Conservation (phyloP, 2,888 invertebrate genomes). For the Neria commutata region DNA sequence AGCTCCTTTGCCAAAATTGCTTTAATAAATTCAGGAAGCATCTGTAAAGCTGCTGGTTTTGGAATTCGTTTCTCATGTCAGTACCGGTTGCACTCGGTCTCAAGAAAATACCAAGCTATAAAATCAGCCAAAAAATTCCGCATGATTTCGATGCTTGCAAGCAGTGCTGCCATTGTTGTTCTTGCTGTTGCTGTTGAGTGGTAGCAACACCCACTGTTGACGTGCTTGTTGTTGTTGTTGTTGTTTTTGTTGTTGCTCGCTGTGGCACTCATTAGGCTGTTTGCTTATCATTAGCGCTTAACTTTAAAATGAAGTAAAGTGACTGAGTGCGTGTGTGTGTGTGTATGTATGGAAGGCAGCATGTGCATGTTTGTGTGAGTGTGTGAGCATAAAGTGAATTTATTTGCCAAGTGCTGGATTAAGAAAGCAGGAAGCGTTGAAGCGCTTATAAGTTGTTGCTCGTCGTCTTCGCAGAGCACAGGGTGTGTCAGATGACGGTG, state of each 20-base stretch:
- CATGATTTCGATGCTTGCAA: neutral
- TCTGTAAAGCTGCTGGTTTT: no score
- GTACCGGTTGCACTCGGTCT: no score
- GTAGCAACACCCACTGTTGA: constrained; percentile 20
- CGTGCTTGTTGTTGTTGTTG: neutral
- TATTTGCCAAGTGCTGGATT: neutral
- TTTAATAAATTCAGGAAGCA: no score
- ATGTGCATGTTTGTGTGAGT: neutral
- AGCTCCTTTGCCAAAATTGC: no score
- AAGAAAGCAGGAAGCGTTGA: neutral
- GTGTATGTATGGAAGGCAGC: neutral
- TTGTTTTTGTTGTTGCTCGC: constrained; percentile 16
- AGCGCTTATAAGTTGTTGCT: no score
- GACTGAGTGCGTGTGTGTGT: neutral
- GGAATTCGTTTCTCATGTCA: no score
- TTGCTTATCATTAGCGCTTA: constrained; percentile 32
- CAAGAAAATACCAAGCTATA: neutral
- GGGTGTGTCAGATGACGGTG: no score
- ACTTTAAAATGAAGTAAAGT: no score
- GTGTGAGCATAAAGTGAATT: neutral
- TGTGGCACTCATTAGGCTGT: constrained; percentile 32
- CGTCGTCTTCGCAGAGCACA: no score
- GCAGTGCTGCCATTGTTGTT: neutral
- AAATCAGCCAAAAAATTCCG: no score
- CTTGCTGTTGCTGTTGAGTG: neutral